Percentiles rank a stretch among this genome's conserved stretches.
phyloP scores from a whole-genome alignment of 2,888 invertebrate species.

The Anodontia alba region DNA sequence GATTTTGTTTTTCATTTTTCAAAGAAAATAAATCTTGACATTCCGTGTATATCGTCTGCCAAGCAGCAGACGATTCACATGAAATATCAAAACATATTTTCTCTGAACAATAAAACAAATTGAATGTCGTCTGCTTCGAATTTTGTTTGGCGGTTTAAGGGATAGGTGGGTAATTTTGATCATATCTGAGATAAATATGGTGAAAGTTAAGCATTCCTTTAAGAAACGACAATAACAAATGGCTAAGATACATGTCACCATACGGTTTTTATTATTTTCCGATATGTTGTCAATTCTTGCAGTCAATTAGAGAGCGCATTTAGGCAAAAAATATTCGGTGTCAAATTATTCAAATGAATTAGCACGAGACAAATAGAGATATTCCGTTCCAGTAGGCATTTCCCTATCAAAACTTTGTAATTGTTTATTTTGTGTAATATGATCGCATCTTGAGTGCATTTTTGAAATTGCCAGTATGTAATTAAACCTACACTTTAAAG shows the following conservation, averaged over 20 bases:
- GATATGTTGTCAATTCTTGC: slow-evolving; percentile 18
- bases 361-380: slow-evolving; percentile 12
- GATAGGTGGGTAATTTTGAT: slow-evolving; percentile 3
- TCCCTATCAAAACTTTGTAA: neutral
- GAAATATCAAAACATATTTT: too few relatives aligned
- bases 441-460: slow-evolving; percentile 7
- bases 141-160: too few relatives aligned
- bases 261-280: slow-evolving; percentile 13
- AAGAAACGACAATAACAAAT: neutral
- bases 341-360: slow-evolving; percentile 17
- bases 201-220: neutral
- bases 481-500: neutral
- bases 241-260: slow-evolving; percentile 12
- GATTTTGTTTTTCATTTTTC: too few relatives aligned
- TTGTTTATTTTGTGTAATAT: slow-evolving; percentile 2
- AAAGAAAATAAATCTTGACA: too few relatives aligned
- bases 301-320: slow-evolving; percentile 5
- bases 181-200: neutral
- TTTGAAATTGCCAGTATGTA: neutral
- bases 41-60: too few relatives aligned
- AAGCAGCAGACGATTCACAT: too few relatives aligned
- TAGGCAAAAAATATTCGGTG: slow-evolving; percentile 10
- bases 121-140: too few relatives aligned
- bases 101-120: too few relatives aligned
- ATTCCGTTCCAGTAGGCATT: slow-evolving; percentile 10